Evolutionary conservation across 23 tunicate species (phyloP), one percentile per base, ranked within the genome.

Genomic region (Halocynthia roretzi): DNA sequence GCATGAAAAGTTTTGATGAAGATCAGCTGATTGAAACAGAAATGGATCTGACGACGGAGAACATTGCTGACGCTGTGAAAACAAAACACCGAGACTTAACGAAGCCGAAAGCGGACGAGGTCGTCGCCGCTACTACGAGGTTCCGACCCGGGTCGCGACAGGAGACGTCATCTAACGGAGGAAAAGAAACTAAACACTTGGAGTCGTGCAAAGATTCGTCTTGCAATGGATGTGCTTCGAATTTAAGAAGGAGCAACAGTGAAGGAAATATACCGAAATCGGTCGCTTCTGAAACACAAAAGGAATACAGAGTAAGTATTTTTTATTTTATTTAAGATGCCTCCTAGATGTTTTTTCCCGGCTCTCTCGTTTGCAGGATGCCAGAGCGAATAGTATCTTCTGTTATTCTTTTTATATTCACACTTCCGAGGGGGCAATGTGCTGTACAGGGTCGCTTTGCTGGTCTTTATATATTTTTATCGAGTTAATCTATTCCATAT

Each of bases 181-280:
- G 64, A 5, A 48, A 44, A 8, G 78, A 74, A 8, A 0, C 78
- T 40, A 40, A 54, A 74, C 78, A 74, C 31, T 12, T 21, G 10
- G 78, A 74, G 22, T 14, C 5, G 15, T 74, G 78, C 21, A 54
- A 62, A 7, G 78, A 74, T 14, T 53, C 78, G 6, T 10, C 56
- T 14, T 74, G 78, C 21, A 12, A 15, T 15, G 78, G 78, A 8
- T 74, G 78, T 48, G 55, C 64, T 8, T 14, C 55, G 10, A 77
- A 69, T 52, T 6, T 87, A 44, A 64, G 93, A 52, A 49, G 93
- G 14, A 81, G 86, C 67, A 87, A 87, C 86, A 87, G 93, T 68
- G 93, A 87, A 52, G 93, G 93, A 9, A 87, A 87, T 68, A 14
- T 87, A 8, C 79, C 86, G 8, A 77, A 77, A 77, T 67, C 86